Evolutionary conservation across 1,140 invertebrate genomes (phyloP).

Genomic region (Thrips palmi): DNA sequence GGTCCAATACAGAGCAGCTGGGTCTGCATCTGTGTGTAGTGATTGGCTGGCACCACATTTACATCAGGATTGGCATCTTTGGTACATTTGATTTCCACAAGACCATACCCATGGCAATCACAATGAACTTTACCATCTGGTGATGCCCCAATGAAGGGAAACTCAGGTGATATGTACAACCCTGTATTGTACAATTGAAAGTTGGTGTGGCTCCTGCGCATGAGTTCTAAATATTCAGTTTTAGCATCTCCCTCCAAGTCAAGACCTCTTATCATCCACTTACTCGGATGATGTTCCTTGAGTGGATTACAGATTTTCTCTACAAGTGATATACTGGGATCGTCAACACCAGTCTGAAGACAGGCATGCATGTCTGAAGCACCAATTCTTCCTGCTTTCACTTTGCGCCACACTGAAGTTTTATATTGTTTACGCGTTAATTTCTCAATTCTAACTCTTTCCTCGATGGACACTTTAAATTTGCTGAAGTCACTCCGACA

Average conservation of each 20-base stretch:
- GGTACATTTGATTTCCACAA: slow-evolving; percentile 2
- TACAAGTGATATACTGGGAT: neutral
- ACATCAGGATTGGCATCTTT: no score
- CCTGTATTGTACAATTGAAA: neutral
- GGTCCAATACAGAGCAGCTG: no score
- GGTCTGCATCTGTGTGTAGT: no score
- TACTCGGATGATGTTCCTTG: neutral
- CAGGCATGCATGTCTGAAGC: neutral
- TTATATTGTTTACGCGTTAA: neutral
- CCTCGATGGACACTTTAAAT: neutral
- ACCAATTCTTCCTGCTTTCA: neutral
- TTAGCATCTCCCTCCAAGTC: neutral
- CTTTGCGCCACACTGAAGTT: neutral
- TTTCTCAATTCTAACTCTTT: neutral
- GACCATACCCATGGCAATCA: slow-evolving; percentile 2
- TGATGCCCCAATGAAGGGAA: slow-evolving; percentile 3
- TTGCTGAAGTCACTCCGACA: neutral
- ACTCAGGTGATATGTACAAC: neutral
- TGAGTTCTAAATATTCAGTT: neutral
- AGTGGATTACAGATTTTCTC: slow-evolving; percentile 1
- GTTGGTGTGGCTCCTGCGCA: neutral
- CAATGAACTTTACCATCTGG: slow-evolving; percentile 3
- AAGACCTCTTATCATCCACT: neutral
- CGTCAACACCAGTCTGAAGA: neutral
- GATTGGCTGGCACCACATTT: no score